Evolutionary conservation across 2,888 invertebrate species (phyloP), one percentile per base, ranked within the genome.

Genomic region (Atherix ibis): DNA sequence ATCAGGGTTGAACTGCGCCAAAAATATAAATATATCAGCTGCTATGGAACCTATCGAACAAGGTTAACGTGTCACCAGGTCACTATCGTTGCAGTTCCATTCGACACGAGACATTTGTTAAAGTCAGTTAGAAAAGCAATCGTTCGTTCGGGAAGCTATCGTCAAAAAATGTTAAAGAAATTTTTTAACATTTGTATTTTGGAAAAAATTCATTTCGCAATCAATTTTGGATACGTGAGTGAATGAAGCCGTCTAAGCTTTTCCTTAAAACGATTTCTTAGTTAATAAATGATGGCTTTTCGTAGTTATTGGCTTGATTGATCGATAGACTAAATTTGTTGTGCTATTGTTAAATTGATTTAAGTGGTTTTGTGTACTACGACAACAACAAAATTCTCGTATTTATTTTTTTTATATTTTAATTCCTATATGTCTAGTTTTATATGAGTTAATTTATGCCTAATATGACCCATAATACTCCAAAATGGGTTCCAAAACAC

Each of bases 401-500:
- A n/a, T n/a, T n/a, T n/a, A n/a, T n/a, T n/a, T n/a, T n/a, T n/a
- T n/a, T n/a, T n/a, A n/a, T n/a, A n/a, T n/a, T n/a, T n/a, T n/a
- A n/a, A n/a, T n/a, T n/a, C n/a, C n/a, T n/a, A n/a, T n/a, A n/a
- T n/a, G n/a, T n/a, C n/a, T n/a, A n/a, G n/a, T n/a, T n/a, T n/a
- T n/a, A n/a, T n/a, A n/a, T n/a, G n/a, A n/a, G n/a, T n/a, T n/a
- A n/a, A n/a, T n/a, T n/a, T n/a, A n/a, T n/a, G n/a, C n/a, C n/a
- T n/a, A n/a, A n/a, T n/a, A n/a, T 36, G 32, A 36, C 18, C 15
- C 31, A 18, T 25, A 41, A 34, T 25, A 45, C 43, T 17, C 41
- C 43, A 19, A 43, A 43, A 29, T 45, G 45, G 45, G 35, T 43
- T 15, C 43, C 43, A 10, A 45, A 43, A 27, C 38, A 48, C 49